Evolutionary conservation across 92 coral and sea anemone genomes (phyloP), one percentile per base, ranked within the genome.

Genomic region (Paramuricea clavata): DNA sequence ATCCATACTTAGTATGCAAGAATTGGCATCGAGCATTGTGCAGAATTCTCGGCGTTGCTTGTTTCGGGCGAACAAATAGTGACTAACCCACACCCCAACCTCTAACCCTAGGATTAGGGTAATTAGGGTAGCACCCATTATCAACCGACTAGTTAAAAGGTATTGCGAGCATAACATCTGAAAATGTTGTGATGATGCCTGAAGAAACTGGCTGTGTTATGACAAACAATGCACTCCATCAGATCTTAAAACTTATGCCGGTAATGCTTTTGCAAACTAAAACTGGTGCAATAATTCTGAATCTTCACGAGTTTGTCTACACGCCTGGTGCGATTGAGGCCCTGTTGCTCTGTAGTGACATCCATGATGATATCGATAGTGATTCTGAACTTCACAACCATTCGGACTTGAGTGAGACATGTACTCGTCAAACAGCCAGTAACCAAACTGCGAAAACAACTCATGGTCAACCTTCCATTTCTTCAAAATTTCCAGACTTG

Each of bases 41-140:
- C 72, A 65, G 42, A 65, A 65, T 26, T 65, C 72, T 26, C 42
- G 22, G 6, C 42, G 72, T 5, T 65, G 72, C 17, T 65, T 65
- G 25, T 65, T 65, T 62, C 76, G 31, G 12, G 77, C 89, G 43
- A 76, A 76, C 50, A 85, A 57, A 39, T 60, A 75, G 34, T 85
- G 89, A 17, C 74, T 56, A n/a, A n/a, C n/a, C n/a, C n/a, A n/a
- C n/a, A n/a, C n/a, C n/a, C n/a, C n/a, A n/a, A n/a, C n/a, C n/a
- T n/a, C n/a, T n/a, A n/a, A n/a, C n/a, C n/a, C n/a, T n/a, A n/a
- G n/a, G n/a, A n/a, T n/a, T n/a, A n/a, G n/a, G n/a, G n/a, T n/a
- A n/a, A n/a, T n/a, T n/a, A n/a, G n/a, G n/a, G n/a, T n/a, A 67
- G 25, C 74, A 67, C 4, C 74, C 74, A 10, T 67, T 67, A 25